phyloP scores from a whole-genome alignment of 1,140 invertebrate genomes.

The Linepithema humile region DNA sequence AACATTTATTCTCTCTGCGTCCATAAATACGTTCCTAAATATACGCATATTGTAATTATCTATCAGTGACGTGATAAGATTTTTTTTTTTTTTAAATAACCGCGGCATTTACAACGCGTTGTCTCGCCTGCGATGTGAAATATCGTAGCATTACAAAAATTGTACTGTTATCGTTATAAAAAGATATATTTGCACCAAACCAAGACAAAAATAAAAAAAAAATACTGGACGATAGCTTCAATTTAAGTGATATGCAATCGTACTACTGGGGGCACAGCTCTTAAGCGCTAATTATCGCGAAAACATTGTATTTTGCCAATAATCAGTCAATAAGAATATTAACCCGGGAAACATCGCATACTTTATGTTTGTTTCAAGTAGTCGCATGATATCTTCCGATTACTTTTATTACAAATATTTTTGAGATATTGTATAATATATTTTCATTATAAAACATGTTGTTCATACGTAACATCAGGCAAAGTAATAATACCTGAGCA shows the following conservation, averaged over 20 bases:
- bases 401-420: no score
- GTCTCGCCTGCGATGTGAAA: not conserved
- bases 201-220: not conserved
- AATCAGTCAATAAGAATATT: no score
- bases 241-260: constrained; percentile 54
- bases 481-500: no score
- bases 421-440: no score
- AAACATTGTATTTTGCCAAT: no score
- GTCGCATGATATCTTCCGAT: no score
- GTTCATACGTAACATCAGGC: no score
- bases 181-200: not conserved
- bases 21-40: constrained; percentile 26
- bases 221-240: constrained; percentile 46
- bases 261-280: no score
- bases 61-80: not conserved
- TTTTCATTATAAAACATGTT: no score
- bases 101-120: not conserved
- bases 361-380: no score
- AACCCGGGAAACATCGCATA: no score
- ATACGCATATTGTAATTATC: constrained; percentile 24
- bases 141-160: not conserved
- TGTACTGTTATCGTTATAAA: not conserved
- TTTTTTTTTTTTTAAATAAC: constrained; percentile 9
- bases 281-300: not conserved
- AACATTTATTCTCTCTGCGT: not conserved